Evolutionary conservation across 2,888 invertebrate genomes (phyloP), one percentile per base, ranked within the genome.

Genomic region (Cetonia aurata): DNA sequence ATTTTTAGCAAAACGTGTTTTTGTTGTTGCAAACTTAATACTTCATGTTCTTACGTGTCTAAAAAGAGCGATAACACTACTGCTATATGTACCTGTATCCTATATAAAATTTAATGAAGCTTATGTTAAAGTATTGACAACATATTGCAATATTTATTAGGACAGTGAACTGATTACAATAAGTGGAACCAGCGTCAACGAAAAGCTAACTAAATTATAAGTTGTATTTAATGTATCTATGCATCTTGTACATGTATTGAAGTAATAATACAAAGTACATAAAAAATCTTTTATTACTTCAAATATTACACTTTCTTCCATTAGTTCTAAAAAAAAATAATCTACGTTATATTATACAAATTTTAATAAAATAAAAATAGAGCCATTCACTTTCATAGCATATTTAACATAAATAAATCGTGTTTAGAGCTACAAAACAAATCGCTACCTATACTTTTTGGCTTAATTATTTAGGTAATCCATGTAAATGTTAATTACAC

Each of bases 261-360:
- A 15, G 19, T 8, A 31, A 31, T 31, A 48, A 60, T 15, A 46
- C 60, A 15, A 48, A 4, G n/a, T 25, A 46, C 59, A 46, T 60
- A 15, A 60, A 60, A 65, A 65, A 52, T 50, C 50, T 65, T 65
- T 50, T 65, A 57, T 57, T 57, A 15, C 37, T 33, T 62, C 31
- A 62, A 50, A 50, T 37, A 62, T 62, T 62, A 65, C 62, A 65
- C 37, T 50, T 65, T 19, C 15, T 37, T 25, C 33, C 15, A 52
- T 50, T 65, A 65, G 50, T 50, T 65, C 62, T 65, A 65, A 65
- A 50, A 62, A 25, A 65, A 50, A 37, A 41, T 50, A 65, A 50
- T 50, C 62, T 65, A 65, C 50, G 62, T 65, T 50, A 65, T 65
- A 37, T 37, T 37, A 37, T 37, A 52, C 50, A 65, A 37, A 37